Conservation (phyloP, 2,797 vertebrate species). For the Sebastes aleutianus region DNA sequence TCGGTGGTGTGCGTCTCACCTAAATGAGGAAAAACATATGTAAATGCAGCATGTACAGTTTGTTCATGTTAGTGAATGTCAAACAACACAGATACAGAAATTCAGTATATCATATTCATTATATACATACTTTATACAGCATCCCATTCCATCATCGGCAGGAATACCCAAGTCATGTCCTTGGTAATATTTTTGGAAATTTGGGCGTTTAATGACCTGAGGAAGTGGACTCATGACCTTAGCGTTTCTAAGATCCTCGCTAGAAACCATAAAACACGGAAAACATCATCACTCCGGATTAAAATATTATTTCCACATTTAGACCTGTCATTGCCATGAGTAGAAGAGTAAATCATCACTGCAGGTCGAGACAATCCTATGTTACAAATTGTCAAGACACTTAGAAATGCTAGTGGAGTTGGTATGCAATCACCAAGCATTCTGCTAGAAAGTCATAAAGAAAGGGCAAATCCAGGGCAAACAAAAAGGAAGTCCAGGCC, state of each 20-base stretch:
- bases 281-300: neutral
- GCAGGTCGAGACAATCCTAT: neutral
- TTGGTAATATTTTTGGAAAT: neutral
- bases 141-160: neutral
- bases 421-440: neutral
- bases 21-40: neutral
- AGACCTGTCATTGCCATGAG: neutral
- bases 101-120: neutral
- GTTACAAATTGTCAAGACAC: neutral
- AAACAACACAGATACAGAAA: neutral
- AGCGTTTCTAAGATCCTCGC: neutral
- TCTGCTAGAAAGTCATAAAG: neutral
- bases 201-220: neutral
- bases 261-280: neutral
- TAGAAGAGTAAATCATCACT: neutral
- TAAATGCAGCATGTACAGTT: neutral
- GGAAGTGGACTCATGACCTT: neutral
- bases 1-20: neutral
- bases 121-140: neutral
- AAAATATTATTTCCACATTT: neutral
- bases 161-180: neutral
- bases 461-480: neutral
- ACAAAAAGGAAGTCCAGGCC: neutral
- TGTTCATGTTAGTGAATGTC: neutral
- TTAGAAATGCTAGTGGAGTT: neutral